Evolutionary conservation across 2,888 invertebrate genomes (phyloP).

Genomic region (Cataglyphis albicans): DNA sequence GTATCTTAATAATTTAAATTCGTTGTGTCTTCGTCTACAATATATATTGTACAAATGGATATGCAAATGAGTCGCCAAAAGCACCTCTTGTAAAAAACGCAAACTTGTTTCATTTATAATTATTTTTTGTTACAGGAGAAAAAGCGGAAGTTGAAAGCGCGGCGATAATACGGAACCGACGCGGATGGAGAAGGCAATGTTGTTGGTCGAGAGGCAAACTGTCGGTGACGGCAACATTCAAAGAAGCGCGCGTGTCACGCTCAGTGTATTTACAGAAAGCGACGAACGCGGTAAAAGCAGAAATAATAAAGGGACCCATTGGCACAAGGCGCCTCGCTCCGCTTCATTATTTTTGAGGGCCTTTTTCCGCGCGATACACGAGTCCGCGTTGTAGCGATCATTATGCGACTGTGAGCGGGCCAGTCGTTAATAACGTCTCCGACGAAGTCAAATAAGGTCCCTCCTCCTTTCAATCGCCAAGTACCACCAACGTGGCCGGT

Average conservation of each 20-base stretch:
- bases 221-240: slow-evolving; percentile 69
- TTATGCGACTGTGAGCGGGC: slow-evolving; percentile 29
- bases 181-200: slow-evolving; percentile 11
- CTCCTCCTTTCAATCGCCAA: slow-evolving; percentile 39
- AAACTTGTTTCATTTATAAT: background rate
- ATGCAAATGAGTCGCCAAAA: background rate
- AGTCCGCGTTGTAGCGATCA: slow-evolving; percentile 13
- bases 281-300: slow-evolving; percentile 53
- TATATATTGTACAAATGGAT: background rate
- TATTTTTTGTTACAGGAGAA: slow-evolving; percentile 21
- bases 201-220: slow-evolving; percentile 60
- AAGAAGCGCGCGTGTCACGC: slow-evolving; percentile 72
- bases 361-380: slow-evolving; percentile 32
- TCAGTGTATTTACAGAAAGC: slow-evolving; percentile 67
- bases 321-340: slow-evolving; percentile 52
- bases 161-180: slow-evolving; percentile 30
- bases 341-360: slow-evolving; percentile 59
- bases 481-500: slow-evolving; percentile 10
- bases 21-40: background rate
- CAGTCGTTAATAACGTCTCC: slow-evolving; percentile 64
- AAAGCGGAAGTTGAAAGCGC: slow-evolving; percentile 50
- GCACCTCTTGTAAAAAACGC: background rate
- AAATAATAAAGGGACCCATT: slow-evolving; percentile 71
- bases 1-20: slow-evolving; percentile 13
- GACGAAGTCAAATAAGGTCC: slow-evolving; percentile 62